A percentile compares a stretch with the other conserved stretches of the same genome.
These are phyloP conservation scores for Pocota personata DNA, from an alignment of 2,888 invertebrate species.

Conservation along the genomic window DNA sequence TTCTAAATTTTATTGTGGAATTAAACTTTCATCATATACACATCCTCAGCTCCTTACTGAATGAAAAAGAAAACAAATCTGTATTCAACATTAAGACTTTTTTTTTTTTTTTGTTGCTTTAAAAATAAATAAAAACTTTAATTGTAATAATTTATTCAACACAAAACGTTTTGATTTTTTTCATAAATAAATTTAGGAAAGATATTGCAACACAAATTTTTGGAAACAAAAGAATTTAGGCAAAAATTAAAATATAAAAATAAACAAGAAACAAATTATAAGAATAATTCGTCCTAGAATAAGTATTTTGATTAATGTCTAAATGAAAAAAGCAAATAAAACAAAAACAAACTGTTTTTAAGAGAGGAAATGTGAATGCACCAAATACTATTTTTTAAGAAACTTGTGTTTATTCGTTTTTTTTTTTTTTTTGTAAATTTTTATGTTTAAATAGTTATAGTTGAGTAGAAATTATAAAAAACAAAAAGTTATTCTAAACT, in stretches of 20 bases:
- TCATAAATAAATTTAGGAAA: conserved; percentile 15
- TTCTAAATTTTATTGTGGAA: conserved; percentile 33
- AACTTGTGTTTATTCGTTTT: conserved; percentile 52
- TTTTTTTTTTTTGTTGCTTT: too few relatives aligned
- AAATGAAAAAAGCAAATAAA: conserved; percentile 25
- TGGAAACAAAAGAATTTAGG: not conserved
- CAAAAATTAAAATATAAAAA: conserved; percentile 1
- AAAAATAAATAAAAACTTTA: conserved; percentile 44
- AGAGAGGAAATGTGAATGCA: conserved; percentile 75
- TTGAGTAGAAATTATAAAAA: conserved; percentile 33
- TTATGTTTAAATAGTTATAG: conserved; percentile 59
- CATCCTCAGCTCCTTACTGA: not conserved
- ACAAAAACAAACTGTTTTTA: conserved; percentile 15
- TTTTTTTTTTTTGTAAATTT: conserved; percentile 63
- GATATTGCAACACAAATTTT: conserved; percentile 43
- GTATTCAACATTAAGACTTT: conserved; percentile 66
- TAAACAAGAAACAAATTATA: conserved; percentile 29
- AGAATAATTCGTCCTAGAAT: conserved; percentile 46
- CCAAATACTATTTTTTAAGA: conserved; percentile 76
- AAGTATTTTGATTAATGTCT: conserved; percentile 45
- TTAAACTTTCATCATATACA: conserved; percentile 16
- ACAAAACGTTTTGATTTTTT: conserved; percentile 23
- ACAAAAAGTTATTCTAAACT: conserved; percentile 9
- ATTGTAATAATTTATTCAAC: conserved; percentile 68
- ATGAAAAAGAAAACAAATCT: conserved; percentile 13